Conservation (phyloP, 2,888 invertebrate species). For the Fragum whitleyi region DNA sequence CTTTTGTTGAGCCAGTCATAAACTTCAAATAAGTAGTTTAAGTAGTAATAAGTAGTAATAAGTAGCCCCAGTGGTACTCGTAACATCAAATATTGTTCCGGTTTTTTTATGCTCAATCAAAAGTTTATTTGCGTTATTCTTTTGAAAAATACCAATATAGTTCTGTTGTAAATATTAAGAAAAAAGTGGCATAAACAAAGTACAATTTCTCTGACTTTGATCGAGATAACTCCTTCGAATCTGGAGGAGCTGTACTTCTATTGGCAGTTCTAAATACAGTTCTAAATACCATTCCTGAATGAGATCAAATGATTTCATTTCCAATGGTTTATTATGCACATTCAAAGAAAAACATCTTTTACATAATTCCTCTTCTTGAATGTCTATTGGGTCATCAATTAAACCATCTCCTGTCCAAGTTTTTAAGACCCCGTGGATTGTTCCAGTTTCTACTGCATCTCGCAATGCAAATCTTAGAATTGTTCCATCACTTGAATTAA, state of each 20-base stretch:
- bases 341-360: background rate
- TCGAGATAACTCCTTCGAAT: background rate
- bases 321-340: constrained; percentile 3
- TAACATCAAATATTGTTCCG: too few species aligned
- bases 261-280: too few species aligned
- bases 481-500: constrained; percentile 5
- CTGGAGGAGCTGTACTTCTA: constrained; percentile 31
- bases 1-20: too few species aligned
- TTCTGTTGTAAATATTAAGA: constrained; percentile 40
- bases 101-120: too few species aligned
- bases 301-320: constrained; percentile 24
- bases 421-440: background rate
- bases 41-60: too few species aligned
- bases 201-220: constrained; percentile 37
- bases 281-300: constrained; percentile 35
- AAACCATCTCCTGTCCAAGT: background rate
- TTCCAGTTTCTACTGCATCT: constrained; percentile 28
- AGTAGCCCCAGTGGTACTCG: too few species aligned
- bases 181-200: constrained; percentile 33
- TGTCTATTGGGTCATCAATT: constrained; percentile 32
- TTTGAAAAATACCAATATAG: constrained; percentile 45
- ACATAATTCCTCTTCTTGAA: background rate
- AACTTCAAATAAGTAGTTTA: too few species aligned
- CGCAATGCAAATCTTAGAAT: constrained; percentile 26
- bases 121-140: constrained; percentile 39